Percentiles rank a stretch among this genome's conserved stretches.
Conservation (phyloP, 2,888 invertebrate species). For the Drosophila maculinotata region DNA sequence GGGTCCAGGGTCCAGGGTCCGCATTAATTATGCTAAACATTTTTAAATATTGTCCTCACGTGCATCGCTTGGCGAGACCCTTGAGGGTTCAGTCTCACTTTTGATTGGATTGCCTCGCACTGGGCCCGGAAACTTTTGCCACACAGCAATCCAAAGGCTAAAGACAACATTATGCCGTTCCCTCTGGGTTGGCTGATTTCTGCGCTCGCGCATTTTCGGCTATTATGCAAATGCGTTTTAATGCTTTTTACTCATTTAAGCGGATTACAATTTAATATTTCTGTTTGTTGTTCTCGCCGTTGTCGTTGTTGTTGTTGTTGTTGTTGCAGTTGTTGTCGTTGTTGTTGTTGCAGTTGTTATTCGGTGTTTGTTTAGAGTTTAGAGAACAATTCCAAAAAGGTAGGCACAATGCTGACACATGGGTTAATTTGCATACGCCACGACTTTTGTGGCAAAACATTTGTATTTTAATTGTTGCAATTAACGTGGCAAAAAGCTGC, state of each 20-base stretch:
- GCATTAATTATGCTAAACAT: slow-evolving; percentile 84
- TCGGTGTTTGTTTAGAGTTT: slow-evolving; percentile 61
- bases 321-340: slow-evolving; percentile 36
- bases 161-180: neutral
- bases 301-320: slow-evolving; percentile 52
- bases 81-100: slow-evolving; percentile 65
- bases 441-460: slow-evolving; percentile 71
- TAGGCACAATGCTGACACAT: slow-evolving; percentile 54
- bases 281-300: slow-evolving; percentile 65
- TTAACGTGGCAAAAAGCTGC: slow-evolving; percentile 52
- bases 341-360: slow-evolving; percentile 62
- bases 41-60: slow-evolving; percentile 85
- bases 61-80: slow-evolving; percentile 60
- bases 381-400: slow-evolving; percentile 53
- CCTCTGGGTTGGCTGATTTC: slow-evolving; percentile 44
- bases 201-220: slow-evolving; percentile 54
- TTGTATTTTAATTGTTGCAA: slow-evolving; percentile 76
- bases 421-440: slow-evolving; percentile 69
- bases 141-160: slow-evolving; percentile 1
- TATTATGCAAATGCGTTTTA: slow-evolving; percentile 84
- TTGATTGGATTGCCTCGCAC: slow-evolving; percentile 79
- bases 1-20: slow-evolving; percentile 25
- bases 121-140: slow-evolving; percentile 37
- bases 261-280: slow-evolving; percentile 84
- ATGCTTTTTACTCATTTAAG: slow-evolving; percentile 83